Evolutionary conservation across 2,113 vertebrate genomes (phyloP), one percentile per base, ranked within the genome.

Genomic region (Eulemur rufifrons): DNA sequence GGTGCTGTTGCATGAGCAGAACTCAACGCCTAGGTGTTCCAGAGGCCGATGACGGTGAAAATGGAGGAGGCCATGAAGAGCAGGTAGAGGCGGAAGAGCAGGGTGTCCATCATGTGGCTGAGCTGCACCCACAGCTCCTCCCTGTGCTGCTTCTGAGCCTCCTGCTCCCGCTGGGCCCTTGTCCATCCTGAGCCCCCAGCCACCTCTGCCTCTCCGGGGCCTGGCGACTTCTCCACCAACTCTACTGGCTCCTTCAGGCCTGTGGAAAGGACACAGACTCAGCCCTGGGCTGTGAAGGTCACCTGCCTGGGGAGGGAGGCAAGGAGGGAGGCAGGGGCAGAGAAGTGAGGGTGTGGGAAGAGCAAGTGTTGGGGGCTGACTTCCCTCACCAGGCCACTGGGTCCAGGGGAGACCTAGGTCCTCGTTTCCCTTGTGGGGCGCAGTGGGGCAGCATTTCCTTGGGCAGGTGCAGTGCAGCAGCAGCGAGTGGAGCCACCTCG

Each of bases 401-500:
- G n/a, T 17, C 1, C 17, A 25, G 37, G 52, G 5, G 68, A 77
- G 87, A 32, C 25, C 54, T 25, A 59, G 69, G 39, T 34, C 29
- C 42, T 42, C 42, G 5, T 42, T 42, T 42, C 42, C 42, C 42
- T 42, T 42, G 42, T 42, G 42, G 42, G 93, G 34, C 1, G 3
- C 47, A 76, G 68, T 17, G 12, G 73, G n/a, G 8, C 59, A 80
- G 73, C 86, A 50, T 29, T 20, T 93, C 29, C 5, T 4, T 39
- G 93, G 61, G 13, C 37, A 63, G 45, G 86, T 18, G 12, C 47
- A 77, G 63, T 21, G 29, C 20, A 87, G 82, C n/a, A 97, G 82
- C 86, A 97, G 76, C 12, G 82, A 83, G 11, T 68, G 69, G 69
- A 97, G 89, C 98, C 98, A 99, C 12, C 25, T 66, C 20, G 99